A percentile compares a stretch with the other conserved stretches of the same genome.
Evolutionary conservation across 2,797 vertebrate species (phyloP).

Genomic region (Hyperoplus lanceolatus): DNA sequence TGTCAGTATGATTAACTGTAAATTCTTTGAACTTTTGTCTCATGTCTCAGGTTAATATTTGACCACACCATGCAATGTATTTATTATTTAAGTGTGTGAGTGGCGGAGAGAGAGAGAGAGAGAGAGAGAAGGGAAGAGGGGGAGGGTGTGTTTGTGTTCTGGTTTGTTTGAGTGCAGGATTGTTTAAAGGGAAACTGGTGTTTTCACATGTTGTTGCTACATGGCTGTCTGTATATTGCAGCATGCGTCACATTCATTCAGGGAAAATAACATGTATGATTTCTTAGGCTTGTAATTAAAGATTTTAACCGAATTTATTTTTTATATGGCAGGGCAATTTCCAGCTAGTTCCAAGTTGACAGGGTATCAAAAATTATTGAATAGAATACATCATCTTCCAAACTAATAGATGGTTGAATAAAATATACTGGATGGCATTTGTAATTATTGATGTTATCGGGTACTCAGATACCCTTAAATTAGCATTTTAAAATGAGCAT

Average conservation of each 20-base stretch:
- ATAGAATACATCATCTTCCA: neutral
- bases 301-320: neutral
- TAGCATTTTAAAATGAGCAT: neutral
- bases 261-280: constrained; percentile 5
- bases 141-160: neutral
- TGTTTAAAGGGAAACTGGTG: constrained; percentile 19
- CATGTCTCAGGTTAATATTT: constrained; percentile 53
- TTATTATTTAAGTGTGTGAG: constrained; percentile 24
- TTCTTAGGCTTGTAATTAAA: constrained; percentile 4
- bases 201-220: constrained; percentile 22
- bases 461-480: neutral
- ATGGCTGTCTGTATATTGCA: constrained; percentile 13
- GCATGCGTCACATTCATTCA: constrained; percentile 10
- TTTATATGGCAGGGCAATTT: neutral
- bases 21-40: constrained; percentile 52
- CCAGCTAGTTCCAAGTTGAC: neutral
- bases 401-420: neutral
- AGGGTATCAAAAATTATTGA: constrained; percentile 7
- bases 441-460: neutral
- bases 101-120: neutral
- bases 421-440: neutral
- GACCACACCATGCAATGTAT: constrained; percentile 27
- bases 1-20: constrained; percentile 22
- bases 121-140: neutral
- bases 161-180: constrained; percentile 5